A percentile compares a stretch with the other conserved stretches of the same genome.
Evolutionary conservation across 2,888 invertebrate genomes (phyloP).

Genomic region (Cheilosia grossa): DNA sequence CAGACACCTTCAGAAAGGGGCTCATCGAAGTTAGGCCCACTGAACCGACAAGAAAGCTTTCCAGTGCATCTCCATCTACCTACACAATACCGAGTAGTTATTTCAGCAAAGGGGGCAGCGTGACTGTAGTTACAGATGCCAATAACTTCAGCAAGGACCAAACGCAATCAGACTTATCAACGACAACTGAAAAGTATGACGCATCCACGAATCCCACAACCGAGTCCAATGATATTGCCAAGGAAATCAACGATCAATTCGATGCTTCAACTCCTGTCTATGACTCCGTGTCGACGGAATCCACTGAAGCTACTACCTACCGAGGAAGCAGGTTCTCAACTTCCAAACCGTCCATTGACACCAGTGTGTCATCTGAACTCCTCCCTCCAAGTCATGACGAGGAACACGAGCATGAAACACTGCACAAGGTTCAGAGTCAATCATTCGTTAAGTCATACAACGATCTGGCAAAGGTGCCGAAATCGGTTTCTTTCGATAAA

Average conservation of each 20-base stretch:
- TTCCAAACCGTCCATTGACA: slow-evolving; percentile 40
- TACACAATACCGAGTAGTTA: slow-evolving; percentile 78
- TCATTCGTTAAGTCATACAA: slow-evolving; percentile 87
- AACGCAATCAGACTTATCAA: slow-evolving; percentile 14
- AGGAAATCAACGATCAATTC: slow-evolving; percentile 84
- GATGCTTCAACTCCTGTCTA: slow-evolving; percentile 77
- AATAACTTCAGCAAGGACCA: slow-evolving; percentile 84
- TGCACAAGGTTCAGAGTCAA: slow-evolving; percentile 88
- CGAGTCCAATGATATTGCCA: slow-evolving; percentile 82
- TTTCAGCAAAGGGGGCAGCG: slow-evolving; percentile 79
- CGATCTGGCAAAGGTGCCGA: slow-evolving; percentile 73
- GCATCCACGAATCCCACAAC: slow-evolving; percentile 80
- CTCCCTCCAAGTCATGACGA: slow-evolving; percentile 83
- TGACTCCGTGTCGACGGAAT: slow-evolving; percentile 54
- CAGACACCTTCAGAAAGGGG: slow-evolving; percentile 90
- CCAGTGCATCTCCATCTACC: slow-evolving; percentile 78
- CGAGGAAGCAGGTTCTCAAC: slow-evolving; percentile 45
- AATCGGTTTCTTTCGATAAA: slow-evolving; percentile 42
- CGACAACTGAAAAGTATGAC: slow-evolving; percentile 76
- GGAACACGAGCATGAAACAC: slow-evolving; percentile 86
- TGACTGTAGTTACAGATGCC: slow-evolving; percentile 83
- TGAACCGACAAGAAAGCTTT: slow-evolving; percentile 86
- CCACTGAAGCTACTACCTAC: slow-evolving; percentile 65
- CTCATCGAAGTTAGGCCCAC: slow-evolving; percentile 91
- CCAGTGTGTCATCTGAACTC: slow-evolving; percentile 81